Evolutionary conservation across 2,888 invertebrate species (phyloP).

Genomic region (Criorhina ranunculi): DNA sequence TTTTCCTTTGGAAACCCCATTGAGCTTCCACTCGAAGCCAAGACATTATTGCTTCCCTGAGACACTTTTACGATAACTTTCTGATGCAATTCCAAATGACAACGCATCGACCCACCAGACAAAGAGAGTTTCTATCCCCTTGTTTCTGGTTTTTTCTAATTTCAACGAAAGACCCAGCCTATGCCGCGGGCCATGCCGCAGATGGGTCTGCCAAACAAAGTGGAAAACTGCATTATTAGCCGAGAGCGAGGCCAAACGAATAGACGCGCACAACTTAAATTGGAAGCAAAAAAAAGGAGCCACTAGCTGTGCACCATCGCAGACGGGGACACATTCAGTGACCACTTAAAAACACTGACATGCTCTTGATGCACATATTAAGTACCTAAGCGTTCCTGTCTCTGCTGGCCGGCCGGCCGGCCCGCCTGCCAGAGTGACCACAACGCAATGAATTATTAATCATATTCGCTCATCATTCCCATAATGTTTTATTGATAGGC

Average conservation of each 20-base stretch:
- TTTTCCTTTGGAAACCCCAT: conserved; percentile 8
- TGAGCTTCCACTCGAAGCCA: conserved; percentile 13
- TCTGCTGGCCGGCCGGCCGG: conserved; percentile 24
- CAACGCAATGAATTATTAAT: conserved; percentile 75
- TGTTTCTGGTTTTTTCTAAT: conserved; percentile 67
- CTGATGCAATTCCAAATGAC: conserved; percentile 59
- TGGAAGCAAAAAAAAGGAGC: conserved; percentile 62
- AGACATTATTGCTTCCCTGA: conserved; percentile 37
- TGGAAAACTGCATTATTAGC: conserved; percentile 70
- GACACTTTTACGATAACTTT: conserved; percentile 62
- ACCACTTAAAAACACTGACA: conserved; percentile 75
- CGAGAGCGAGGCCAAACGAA: conserved; percentile 34
- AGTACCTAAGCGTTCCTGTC: conserved; percentile 73
- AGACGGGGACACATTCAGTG: conserved; percentile 72
- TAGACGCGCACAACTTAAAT: conserved; percentile 51
- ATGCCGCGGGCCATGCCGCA: conserved; percentile 59
- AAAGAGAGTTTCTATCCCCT: conserved; percentile 14
- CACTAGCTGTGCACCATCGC: conserved; percentile 30
- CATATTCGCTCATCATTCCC: conserved; percentile 78
- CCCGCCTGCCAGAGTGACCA: conserved; percentile 66
- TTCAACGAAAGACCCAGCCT: conserved; percentile 63
- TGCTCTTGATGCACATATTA: conserved; percentile 77
- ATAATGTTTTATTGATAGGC: conserved; percentile 79
- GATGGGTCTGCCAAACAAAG: conserved; percentile 56
- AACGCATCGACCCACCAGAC: conserved; percentile 12